Evolutionary conservation across 1,140 invertebrate genomes (phyloP).

Genomic region (Nylanderia fulva): DNA sequence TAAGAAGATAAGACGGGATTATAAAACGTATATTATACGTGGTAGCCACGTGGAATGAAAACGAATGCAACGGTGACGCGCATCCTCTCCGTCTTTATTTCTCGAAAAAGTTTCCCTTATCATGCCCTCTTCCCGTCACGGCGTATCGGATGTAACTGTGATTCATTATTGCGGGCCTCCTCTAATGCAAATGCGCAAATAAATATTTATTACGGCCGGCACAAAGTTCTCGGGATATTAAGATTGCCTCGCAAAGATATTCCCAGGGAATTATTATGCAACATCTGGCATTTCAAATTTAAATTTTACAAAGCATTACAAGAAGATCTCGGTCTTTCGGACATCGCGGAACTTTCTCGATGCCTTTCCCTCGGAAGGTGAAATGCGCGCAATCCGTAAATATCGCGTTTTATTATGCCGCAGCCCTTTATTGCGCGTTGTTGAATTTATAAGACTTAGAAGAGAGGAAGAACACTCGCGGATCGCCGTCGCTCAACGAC

Average conservation of each 20-base stretch:
- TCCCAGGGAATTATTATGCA: conserved; percentile 64
- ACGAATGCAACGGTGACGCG: conserved; percentile 54
- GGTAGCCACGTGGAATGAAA: conserved; percentile 62
- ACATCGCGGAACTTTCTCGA: conserved; percentile 31
- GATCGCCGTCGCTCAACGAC: conserved; percentile 16
- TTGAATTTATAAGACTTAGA: conserved; percentile 47
- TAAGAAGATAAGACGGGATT: conserved; percentile 54
- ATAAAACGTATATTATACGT: conserved; percentile 69
- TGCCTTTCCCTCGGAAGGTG: conserved; percentile 22
- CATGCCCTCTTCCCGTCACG: background rate
- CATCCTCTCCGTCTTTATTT: conserved; percentile 44
- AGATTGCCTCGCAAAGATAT: conserved; percentile 39
- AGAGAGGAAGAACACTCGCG: conserved; percentile 33
- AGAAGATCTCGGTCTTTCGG: background rate
- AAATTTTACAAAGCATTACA: conserved; percentile 56
- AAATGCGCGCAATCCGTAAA: conserved; percentile 41
- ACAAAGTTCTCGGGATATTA: conserved; percentile 41
- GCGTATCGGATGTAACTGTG: conserved; percentile 54
- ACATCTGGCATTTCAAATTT: conserved; percentile 63
- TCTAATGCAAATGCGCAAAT: conserved; percentile 55
- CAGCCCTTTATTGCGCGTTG: conserved; percentile 53
- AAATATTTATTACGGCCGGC: conserved; percentile 58
- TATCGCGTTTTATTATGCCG: conserved; percentile 49
- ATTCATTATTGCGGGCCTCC: conserved; percentile 52
- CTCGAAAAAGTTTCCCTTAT: conserved; percentile 33